Base-by-base conservation (phyloP, 2,113 vertebrate genomes). In the Condylura cristata region DNA sequence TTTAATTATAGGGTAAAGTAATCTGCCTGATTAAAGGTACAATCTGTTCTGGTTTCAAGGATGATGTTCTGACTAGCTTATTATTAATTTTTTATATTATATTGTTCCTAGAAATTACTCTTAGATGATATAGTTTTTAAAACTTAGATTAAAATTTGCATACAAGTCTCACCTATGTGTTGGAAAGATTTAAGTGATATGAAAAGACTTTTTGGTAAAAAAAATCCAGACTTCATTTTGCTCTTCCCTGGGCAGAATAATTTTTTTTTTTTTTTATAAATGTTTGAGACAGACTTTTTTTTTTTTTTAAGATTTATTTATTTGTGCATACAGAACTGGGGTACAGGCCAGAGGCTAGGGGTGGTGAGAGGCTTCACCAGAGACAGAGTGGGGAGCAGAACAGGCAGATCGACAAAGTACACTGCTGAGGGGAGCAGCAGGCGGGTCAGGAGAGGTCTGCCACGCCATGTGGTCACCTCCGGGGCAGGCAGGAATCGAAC, bases 1-100 rank as follows among this genome's bases (percentile, higher is more conserved):
- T 95, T 95, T 95, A 96, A 96, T 95, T 94, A 86, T 51, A 92
- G 74, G 91, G 92, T 92, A 48, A 90, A 97, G 46, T 44, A 39
- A 14, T 65, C 94, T 83, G 58, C 88, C 79, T 92, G 86, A 95
- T 96, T 92, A 91, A 92, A 96, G 79, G 26, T 91, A 83, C 56
- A 72, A 4, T 79, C 46, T 84, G 87, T 70, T 89, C 61, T 95
- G 88, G 61, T 76, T 91, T 95, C 70, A 56, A 80, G 44, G 39
- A 93, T 93, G 44, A 60, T 75, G 28, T 86, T 74, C 16, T 60
- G 76, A 88, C 39, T 44, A 48, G 56, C 78, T 96, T 90, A 48
- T 86, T 94, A 93, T 90, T 74, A n/a, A n/a, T n/a, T 84, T 93
- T 91, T 72, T 10, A 1, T 83, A 39, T 90, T 88, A 63, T 89